Base-by-base conservation (phyloP, 2,888 invertebrate genomes). In the Pandemis heparana region DNA sequence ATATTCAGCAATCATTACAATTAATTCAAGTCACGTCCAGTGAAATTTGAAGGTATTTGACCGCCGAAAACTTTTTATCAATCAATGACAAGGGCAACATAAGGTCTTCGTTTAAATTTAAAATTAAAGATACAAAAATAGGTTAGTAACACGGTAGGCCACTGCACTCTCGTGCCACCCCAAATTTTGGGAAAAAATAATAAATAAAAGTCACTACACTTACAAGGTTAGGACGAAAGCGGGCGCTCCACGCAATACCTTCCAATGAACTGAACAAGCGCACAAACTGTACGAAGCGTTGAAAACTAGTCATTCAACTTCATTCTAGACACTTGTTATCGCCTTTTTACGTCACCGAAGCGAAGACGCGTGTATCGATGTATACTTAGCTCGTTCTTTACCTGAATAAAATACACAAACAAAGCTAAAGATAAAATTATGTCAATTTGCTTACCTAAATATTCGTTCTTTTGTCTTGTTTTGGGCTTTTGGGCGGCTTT, bases 61-160 rank as follows among this genome's bases (percentile, higher is more conserved):
- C 70, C 75, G 64, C 65, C 63, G 64, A 67, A 69, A 60, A 56
- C 43, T 18, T 38, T 39, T 32, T 65, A 51, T 51, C 12, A 60
- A 73, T 70, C 67, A 70, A 66, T 72, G 71, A 72, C 38, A 75
- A 67, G 23, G 75, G 68, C 70, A 76, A 53, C 70, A 67, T 74
- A 51, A 66, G 66, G 70, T 12, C 74, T 71, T 46, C 8, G 23
- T 61, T 43, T 51, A 64, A 18, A 59, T 43, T 10, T 56, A 60
- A 62, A 51, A n/a, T 59, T 53, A 1, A 32, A 46, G 8, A 63
- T n/a, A 46, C 14, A 46, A n/a, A 64, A 14, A 38, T 39, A 10
- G 0, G 6, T 38, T 60, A n/a, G 16, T 60, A 12, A 3, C 38
- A 60, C 38, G 14, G 14, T 60, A 39, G 2, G 14, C 60, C 60